A percentile compares a stretch with the other conserved stretches of the same genome.
Conservation (phyloP, 2,797 vertebrate genomes). For the Mycteria americana region DNA sequence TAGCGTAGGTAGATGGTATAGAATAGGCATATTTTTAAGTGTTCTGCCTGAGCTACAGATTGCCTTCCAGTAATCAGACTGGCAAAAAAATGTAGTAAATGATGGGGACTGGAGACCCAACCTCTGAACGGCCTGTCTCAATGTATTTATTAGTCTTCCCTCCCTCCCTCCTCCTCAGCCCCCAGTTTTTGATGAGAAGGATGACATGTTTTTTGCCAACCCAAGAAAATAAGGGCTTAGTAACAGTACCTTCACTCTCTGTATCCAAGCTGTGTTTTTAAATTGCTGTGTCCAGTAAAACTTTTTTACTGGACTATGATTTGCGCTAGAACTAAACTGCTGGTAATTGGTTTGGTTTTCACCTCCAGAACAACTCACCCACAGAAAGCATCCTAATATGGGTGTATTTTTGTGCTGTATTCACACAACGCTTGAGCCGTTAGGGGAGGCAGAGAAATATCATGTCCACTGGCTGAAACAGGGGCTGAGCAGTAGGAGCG, state of each 20-base stretch:
- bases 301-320: slow-evolving; percentile 24
- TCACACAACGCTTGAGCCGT: background rate
- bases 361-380: background rate
- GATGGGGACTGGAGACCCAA: background rate
- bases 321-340: background rate
- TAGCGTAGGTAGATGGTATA: background rate
- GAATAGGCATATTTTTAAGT: background rate
- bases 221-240: background rate
- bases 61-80: background rate
- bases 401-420: background rate
- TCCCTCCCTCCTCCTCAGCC: background rate
- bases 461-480: fast-evolving
- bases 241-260: background rate
- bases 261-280: background rate
- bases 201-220: background rate
- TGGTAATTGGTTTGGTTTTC: background rate
- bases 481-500: background rate
- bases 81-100: background rate
- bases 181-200: background rate
- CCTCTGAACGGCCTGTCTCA: background rate
- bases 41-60: background rate
- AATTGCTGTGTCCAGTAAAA: slow-evolving; percentile 21
- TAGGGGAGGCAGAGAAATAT: background rate
- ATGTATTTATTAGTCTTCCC: background rate
- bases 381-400: background rate